Percentiles rank a stretch among this genome's conserved stretches.
phyloP scores from a whole-genome alignment of 2,113 vertebrate genomes.

The Rhinoptilus africanus region DNA sequence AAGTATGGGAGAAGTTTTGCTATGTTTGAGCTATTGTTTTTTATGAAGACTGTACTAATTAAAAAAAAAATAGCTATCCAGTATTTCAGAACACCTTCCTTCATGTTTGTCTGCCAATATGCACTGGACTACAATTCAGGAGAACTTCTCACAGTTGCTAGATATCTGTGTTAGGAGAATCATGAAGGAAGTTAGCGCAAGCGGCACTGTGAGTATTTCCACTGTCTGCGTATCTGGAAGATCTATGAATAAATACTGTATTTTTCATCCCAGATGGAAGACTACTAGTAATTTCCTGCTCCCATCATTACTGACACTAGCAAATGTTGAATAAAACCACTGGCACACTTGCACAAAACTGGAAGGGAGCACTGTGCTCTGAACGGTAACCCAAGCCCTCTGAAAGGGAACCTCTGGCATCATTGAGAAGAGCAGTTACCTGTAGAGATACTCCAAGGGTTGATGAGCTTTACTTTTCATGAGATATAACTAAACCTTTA shows the following conservation, averaged over 20 bases:
- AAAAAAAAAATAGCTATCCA: not conserved
- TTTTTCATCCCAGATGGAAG: not conserved
- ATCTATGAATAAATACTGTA: not conserved
- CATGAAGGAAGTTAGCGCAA: not conserved
- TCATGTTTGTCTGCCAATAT: not conserved
- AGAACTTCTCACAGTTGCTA: not conserved
- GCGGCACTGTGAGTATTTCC: not conserved
- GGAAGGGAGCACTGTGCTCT: not conserved
- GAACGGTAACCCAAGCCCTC: not conserved
- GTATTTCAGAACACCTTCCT: not conserved
- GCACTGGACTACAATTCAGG: not conserved
- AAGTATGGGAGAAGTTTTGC: not conserved
- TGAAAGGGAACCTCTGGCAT: not conserved
- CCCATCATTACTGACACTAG: not conserved
- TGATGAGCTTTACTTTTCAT: not conserved
- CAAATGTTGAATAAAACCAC: not conserved
- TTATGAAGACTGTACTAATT: not conserved
- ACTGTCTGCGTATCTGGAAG: not conserved
- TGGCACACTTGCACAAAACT: not conserved
- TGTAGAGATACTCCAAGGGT: not conserved
- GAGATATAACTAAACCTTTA: not conserved
- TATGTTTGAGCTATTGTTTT: not conserved
- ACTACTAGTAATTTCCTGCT: not conserved
- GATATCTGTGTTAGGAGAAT: not conserved
- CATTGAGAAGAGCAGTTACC: not conserved